Conservation (phyloP, 2,113 vertebrate species). For the Crotophaga sulcirostris region DNA sequence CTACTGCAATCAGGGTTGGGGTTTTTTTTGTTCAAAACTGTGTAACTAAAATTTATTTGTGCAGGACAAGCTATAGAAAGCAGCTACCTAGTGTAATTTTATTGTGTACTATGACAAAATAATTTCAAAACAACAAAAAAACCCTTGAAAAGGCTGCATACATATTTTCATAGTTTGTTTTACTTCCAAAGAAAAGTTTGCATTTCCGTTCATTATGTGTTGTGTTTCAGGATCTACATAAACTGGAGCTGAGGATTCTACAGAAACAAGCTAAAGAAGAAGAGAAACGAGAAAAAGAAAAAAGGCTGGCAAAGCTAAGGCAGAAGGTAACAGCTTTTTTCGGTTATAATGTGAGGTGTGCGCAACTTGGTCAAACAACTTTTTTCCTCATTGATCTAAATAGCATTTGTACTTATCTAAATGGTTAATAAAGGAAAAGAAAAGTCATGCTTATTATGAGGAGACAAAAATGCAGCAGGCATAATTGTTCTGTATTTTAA, state of each 20-base stretch:
- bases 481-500: background rate
- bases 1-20: background rate
- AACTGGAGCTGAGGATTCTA: conserved; percentile 79
- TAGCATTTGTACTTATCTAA: background rate
- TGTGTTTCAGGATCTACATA: conserved; percentile 82
- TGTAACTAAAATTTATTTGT: background rate
- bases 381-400: background rate
- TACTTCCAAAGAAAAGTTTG: background rate
- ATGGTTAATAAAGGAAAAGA: background rate
- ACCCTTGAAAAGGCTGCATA: background rate
- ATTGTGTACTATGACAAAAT: background rate
- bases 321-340: conserved; percentile 78
- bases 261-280: conserved; percentile 79
- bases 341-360: background rate
- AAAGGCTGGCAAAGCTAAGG: conserved; percentile 79
- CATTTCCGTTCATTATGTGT: background rate
- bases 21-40: background rate
- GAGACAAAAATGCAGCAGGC: background rate
- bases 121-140: background rate
- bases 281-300: conserved; percentile 79
- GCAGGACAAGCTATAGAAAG: background rate
- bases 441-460: background rate
- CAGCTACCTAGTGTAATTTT: background rate
- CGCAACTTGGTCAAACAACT: background rate
- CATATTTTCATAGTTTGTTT: background rate